These are phyloP conservation scores for Nebria salina DNA, from an alignment of 2,888 invertebrate genomes.

Conservation along the genomic window DNA sequence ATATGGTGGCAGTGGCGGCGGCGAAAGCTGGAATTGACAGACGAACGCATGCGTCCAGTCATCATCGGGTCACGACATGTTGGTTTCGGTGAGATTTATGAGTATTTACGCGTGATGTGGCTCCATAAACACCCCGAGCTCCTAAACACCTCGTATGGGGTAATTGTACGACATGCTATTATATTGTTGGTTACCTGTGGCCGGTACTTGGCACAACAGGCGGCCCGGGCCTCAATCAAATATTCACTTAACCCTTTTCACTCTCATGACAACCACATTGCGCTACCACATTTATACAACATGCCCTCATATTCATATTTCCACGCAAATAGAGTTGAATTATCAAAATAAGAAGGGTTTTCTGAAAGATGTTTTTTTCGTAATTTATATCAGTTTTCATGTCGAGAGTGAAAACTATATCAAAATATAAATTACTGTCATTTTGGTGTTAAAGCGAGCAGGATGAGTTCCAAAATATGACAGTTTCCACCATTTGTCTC, in stretches of 20 bases:
- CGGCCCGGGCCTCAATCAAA: neutral
- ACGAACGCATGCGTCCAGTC: neutral
- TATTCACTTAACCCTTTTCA: neutral
- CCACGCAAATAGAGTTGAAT: too few relatives aligned
- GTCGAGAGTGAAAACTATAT: too few relatives aligned
- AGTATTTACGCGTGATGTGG: conserved; percentile 32
- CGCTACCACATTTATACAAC: too few relatives aligned
- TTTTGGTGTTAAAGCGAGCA: neutral
- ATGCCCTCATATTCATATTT: too few relatives aligned
- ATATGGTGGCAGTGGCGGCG: neutral
- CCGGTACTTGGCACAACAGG: neutral
- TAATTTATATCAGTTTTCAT: too few relatives aligned
- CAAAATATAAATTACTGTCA: neutral
- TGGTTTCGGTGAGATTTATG: conserved; percentile 28
- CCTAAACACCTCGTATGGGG: conserved; percentile 44
- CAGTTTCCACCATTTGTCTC: neutral
- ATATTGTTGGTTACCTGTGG: conserved; percentile 13
- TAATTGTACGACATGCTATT: conserved; percentile 44
- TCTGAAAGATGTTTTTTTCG: too few relatives aligned
- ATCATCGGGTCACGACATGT: neutral
- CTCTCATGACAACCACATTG: neutral
- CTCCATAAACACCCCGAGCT: conserved; percentile 36
- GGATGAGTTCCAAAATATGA: neutral
- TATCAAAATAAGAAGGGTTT: too few relatives aligned
- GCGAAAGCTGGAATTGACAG: neutral